Percentiles rank a stretch among this genome's conserved stretches.
Evolutionary conservation across 2,888 invertebrate genomes (phyloP).

Genomic region (Thumatha senex): DNA sequence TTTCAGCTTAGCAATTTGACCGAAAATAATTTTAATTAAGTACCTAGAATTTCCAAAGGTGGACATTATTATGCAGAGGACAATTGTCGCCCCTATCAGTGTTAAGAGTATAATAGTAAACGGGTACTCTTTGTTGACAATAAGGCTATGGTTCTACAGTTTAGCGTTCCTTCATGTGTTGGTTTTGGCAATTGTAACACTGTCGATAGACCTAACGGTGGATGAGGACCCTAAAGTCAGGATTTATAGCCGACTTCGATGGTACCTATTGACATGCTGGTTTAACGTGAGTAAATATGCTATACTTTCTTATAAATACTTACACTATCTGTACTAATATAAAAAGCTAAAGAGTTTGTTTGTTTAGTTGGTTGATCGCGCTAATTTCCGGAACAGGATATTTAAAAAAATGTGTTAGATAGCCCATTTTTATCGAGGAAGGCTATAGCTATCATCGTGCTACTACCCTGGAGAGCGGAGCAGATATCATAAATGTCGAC

Average conservation of each 20-base stretch:
- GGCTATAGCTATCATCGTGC: too few species aligned
- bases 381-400: too few species aligned
- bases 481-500: too few species aligned
- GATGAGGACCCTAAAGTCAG: conserved; percentile 48
- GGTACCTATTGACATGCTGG: conserved; percentile 56
- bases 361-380: too few species aligned
- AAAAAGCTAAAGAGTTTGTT: too few species aligned
- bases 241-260: conserved; percentile 41
- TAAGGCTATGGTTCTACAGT: conserved; percentile 16
- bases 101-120: conserved; percentile 7
- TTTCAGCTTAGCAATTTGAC: background rate
- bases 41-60: background rate
- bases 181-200: conserved; percentile 38
- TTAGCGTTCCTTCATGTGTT: conserved; percentile 39
- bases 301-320: background rate
- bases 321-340: too few species aligned
- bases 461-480: too few species aligned
- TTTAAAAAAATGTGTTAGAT: too few species aligned
- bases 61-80: background rate
- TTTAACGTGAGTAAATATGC: conserved; percentile 50
- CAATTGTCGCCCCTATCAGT: background rate
- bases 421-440: too few species aligned
- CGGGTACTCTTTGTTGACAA: conserved; percentile 14
- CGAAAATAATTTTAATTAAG: too few species aligned
- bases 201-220: conserved; percentile 47